These are phyloP conservation scores for Aphrophora alni DNA, from an alignment of 2,888 invertebrate genomes.

Conservation along the genomic window DNA sequence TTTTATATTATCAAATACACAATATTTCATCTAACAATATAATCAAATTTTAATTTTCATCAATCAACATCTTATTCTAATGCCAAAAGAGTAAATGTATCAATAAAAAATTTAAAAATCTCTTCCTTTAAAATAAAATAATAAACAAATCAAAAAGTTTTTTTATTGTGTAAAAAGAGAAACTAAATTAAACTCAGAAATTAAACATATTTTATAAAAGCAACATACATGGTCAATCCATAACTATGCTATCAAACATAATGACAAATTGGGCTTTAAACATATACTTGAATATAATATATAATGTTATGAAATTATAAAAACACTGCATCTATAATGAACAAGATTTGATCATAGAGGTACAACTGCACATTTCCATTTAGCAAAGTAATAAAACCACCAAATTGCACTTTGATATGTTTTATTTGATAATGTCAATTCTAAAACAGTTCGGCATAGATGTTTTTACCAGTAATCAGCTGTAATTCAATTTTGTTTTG, in stretches of 20 bases:
- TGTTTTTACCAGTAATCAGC: constrained; percentile 1
- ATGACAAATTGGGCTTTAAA: neutral
- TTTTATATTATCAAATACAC: neutral
- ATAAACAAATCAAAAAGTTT: neutral
- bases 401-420: constrained; percentile 9
- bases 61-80: neutral
- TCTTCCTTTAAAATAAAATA: too few relatives aligned
- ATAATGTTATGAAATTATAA: neutral
- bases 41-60: neutral
- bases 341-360: neutral
- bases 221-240: constrained; percentile 2
- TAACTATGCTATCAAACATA: neutral
- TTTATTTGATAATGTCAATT: constrained; percentile 5
- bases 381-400: constrained; percentile 11
- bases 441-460: neutral
- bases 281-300: neutral
- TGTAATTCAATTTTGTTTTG: neutral
- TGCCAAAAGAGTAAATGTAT: neutral
- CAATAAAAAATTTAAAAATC: neutral
- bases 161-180: neutral
- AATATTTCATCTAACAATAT: neutral
- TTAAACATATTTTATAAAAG: neutral
- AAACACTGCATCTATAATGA: neutral
- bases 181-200: neutral
- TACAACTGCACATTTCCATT: constrained; percentile 7